phyloP scores from a whole-genome alignment of 2,797 vertebrate genomes.

The Scyliorhinus canicula region DNA sequence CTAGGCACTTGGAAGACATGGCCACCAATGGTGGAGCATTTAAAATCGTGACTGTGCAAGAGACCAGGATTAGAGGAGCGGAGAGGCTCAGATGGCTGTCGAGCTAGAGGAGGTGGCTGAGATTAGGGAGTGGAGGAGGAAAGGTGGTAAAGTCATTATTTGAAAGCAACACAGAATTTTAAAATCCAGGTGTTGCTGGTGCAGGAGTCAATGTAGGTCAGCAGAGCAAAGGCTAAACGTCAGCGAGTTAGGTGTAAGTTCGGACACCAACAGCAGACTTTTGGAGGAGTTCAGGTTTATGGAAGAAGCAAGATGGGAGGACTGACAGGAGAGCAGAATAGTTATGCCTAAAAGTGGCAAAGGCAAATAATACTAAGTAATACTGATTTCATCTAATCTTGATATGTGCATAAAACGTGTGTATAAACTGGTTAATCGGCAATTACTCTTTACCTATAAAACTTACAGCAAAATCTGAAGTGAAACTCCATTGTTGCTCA shows the following conservation, averaged over 20 bases:
- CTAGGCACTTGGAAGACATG: too few species aligned
- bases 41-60: not conserved
- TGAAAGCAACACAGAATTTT: not conserved
- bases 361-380: not conserved
- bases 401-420: not conserved
- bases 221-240: not conserved
- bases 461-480: slow-evolving; percentile 85
- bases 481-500: slow-evolving; percentile 82
- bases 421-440: not conserved
- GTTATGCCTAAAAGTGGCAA: not conserved
- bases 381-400: not conserved
- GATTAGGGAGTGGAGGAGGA: not conserved
- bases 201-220: not conserved
- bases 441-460: not conserved
- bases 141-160: not conserved
- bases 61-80: not conserved
- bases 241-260: not conserved
- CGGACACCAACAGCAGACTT: not conserved
- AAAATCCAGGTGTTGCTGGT: not conserved
- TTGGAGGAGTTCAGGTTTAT: not conserved
- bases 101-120: not conserved
- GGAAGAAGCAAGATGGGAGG: not conserved
- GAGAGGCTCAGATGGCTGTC: not conserved
- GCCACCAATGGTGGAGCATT: not conserved
- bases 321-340: too few species aligned